Percentiles rank a stretch among this genome's conserved stretches.
Evolutionary conservation across 1,140 invertebrate species (phyloP).

Genomic region (Dendroctonus valens): DNA sequence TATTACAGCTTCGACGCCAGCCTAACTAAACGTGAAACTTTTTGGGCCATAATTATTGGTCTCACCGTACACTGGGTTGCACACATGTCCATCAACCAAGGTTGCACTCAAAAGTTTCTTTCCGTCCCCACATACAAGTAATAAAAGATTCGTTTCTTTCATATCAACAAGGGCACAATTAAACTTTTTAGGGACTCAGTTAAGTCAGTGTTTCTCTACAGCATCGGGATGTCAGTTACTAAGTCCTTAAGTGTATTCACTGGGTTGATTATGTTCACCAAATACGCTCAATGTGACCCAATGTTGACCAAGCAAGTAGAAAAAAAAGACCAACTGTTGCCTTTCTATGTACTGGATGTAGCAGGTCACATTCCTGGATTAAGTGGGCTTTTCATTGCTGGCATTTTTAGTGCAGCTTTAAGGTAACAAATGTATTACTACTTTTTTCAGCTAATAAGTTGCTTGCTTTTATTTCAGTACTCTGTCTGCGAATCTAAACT

Average conservation of each 20-base stretch:
- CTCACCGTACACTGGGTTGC: slow-evolving; percentile 59
- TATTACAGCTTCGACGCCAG: slow-evolving; percentile 57
- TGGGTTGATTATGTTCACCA: slow-evolving; percentile 74
- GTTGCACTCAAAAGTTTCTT: slow-evolving; percentile 61
- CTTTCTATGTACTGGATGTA: slow-evolving; percentile 58
- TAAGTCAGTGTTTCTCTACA: neutral
- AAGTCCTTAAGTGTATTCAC: slow-evolving; percentile 55
- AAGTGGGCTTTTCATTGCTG: slow-evolving; percentile 64
- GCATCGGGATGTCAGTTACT: slow-evolving; percentile 44
- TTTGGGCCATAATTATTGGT: slow-evolving; percentile 61
- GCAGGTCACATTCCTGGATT: slow-evolving; percentile 55
- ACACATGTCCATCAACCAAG: slow-evolving; percentile 58
- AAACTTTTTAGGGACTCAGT: neutral
- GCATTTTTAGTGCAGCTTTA: slow-evolving; percentile 65
- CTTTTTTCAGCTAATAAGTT: neutral
- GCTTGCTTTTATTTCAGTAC: slow-evolving; percentile 54
- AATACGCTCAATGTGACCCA: slow-evolving; percentile 73
- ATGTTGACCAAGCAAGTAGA: slow-evolving; percentile 56
- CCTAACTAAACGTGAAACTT: slow-evolving; percentile 56
- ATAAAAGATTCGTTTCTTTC: slow-evolving; percentile 24
- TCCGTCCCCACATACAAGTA: slow-evolving; percentile 55
- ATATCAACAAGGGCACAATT: neutral
- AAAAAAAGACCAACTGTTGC: slow-evolving; percentile 54
- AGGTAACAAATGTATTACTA: neutral
- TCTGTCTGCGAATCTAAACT: slow-evolving; percentile 65